Evolutionary conservation across 2,113 vertebrate genomes (phyloP).

Genomic region (Eulemur macaco): DNA sequence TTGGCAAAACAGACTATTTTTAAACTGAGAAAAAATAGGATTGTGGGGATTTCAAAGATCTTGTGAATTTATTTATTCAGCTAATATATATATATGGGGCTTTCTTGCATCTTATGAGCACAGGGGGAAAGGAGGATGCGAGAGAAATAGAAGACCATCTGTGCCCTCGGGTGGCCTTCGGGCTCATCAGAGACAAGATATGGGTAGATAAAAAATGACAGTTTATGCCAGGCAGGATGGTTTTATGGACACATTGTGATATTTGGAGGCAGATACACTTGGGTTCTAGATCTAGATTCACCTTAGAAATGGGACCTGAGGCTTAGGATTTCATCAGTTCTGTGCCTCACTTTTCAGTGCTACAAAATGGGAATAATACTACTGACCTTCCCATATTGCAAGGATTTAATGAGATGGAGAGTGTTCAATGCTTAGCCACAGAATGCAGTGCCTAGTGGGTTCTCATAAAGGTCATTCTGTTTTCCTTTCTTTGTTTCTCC

Average conservation of each 20-base stretch:
- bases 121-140: neutral
- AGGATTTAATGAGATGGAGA: neutral
- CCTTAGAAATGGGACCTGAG: neutral
- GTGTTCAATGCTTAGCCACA: neutral
- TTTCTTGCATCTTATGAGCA: neutral
- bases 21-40: conserved; percentile 59
- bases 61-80: conserved; percentile 39
- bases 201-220: neutral
- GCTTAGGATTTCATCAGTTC: neutral
- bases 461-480: neutral
- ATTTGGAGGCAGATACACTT: neutral
- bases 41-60: conserved; percentile 55
- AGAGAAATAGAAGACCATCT: neutral
- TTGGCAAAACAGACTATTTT: conserved; percentile 70
- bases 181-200: neutral
- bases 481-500: neutral
- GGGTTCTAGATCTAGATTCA: neutral
- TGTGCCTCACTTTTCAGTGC: neutral
- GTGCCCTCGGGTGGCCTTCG: neutral
- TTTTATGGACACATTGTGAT: neutral
- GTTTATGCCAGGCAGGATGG: neutral
- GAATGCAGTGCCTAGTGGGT: rapidly evolving
- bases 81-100: neutral
- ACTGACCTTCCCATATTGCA: neutral
- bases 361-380: neutral